Conservation (phyloP, 2,888 invertebrate genomes). For the Argynnis bischoffii region DNA sequence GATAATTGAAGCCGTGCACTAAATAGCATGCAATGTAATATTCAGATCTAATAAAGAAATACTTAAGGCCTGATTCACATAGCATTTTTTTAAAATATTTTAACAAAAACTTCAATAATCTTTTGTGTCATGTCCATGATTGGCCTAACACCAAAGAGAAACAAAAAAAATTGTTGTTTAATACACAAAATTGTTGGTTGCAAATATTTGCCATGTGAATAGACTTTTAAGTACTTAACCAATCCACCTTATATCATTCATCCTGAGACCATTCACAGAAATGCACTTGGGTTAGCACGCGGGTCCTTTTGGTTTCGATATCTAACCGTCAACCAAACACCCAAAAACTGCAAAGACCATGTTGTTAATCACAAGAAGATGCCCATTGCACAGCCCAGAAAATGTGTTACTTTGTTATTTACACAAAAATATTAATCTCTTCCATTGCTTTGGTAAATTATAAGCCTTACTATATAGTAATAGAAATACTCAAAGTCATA, state of each 20-base stretch:
- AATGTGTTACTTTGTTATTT: slow-evolving; percentile 2
- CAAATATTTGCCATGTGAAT: neutral
- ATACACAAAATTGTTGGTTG: neutral
- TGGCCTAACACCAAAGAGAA: no score
- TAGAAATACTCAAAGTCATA: no score
- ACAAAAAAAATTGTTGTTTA: no score
- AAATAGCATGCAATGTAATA: slow-evolving; percentile 5
- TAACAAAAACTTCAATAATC: no score
- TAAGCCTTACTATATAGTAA: no score
- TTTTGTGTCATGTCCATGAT: no score
- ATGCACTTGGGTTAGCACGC: slow-evolving; percentile 97
- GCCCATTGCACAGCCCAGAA: slow-evolving; percentile 33
- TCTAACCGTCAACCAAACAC: slow-evolving; percentile 97
- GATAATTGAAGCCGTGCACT: neutral
- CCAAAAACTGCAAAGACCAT: slow-evolving; percentile 91
- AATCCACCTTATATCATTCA: slow-evolving; percentile 71
- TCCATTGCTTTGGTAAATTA: neutral
- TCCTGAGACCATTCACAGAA: slow-evolving; percentile 89
- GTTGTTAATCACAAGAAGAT: slow-evolving; percentile 67
- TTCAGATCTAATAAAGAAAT: neutral
- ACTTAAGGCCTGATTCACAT: neutral
- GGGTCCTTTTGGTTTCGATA: slow-evolving; percentile 99
- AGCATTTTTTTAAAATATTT: neutral
- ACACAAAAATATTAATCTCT: neutral
- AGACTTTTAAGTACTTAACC: slow-evolving; percentile 53